Evolutionary conservation across 1,140 invertebrate species (phyloP).

Genomic region (Adelges cooleyi): DNA sequence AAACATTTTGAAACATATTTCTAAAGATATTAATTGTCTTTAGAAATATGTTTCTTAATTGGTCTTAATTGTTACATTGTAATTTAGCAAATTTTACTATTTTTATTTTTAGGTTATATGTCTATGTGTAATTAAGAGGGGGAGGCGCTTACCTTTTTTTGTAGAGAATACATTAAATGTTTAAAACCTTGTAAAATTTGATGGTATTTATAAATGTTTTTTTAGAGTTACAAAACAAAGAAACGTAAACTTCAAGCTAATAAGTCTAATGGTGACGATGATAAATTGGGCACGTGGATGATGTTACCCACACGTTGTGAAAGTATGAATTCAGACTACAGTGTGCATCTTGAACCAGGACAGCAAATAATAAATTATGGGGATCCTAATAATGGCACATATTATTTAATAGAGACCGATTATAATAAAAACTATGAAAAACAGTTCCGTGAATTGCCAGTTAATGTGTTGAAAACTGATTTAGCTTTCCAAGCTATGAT

Average conservation of each 20-base stretch:
- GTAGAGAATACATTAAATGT: too few relatives aligned
- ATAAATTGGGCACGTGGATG: not conserved
- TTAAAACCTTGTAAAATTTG: too few relatives aligned
- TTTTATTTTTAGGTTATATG: too few relatives aligned
- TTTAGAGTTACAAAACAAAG: not conserved
- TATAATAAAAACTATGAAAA: not conserved
- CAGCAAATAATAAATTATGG: constrained; percentile 6
- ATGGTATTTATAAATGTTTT: too few relatives aligned
- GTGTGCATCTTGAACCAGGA: not conserved
- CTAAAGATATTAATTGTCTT: too few relatives aligned
- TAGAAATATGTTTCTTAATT: too few relatives aligned
- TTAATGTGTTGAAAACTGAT: constrained; percentile 5
- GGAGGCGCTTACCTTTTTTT: too few relatives aligned
- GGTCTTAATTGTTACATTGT: too few relatives aligned
- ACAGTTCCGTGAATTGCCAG: not conserved
- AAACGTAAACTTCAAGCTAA: not conserved
- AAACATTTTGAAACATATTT: too few relatives aligned
- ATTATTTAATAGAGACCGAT: not conserved
- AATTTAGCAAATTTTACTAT: too few relatives aligned
- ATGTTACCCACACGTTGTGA: not conserved
- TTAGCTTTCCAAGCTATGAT: not conserved
- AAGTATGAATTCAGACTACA: not conserved
- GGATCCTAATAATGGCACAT: not conserved
- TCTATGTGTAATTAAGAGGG: too few relatives aligned
- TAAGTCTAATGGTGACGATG: not conserved